Evolutionary conservation across 2,113 vertebrate species (phyloP).

Genomic region (Rhabdomys dilectus): DNA sequence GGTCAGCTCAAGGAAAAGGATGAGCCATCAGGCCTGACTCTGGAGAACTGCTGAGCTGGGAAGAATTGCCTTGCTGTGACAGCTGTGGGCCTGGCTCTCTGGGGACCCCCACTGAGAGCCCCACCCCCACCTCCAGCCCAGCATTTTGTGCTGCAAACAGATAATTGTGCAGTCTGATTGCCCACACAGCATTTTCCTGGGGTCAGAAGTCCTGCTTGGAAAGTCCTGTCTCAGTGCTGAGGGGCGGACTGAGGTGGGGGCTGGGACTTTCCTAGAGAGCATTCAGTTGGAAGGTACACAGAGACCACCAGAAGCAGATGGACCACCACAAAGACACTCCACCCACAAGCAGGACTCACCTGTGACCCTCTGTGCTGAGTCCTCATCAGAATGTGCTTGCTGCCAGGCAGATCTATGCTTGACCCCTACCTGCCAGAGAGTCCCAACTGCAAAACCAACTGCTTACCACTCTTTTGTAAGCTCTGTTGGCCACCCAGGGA

Average conservation of each 20-base stretch:
- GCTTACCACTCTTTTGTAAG: not conserved
- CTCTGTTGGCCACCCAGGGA: not conserved
- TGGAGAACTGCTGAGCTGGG: not conserved
- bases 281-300: not conserved
- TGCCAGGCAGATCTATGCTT: fast-evolving
- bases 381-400: not conserved
- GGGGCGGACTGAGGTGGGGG: too few relatives aligned
- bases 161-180: not conserved
- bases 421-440: not conserved
- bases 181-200: not conserved
- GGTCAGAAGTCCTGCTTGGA: fast-evolving
- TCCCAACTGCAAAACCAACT: not conserved
- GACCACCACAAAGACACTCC: not conserved
- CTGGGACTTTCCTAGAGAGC: not conserved
- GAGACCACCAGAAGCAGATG: not conserved
- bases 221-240: not conserved
- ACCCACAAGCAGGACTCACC: fast-evolving
- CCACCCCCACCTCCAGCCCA: fast-evolving
- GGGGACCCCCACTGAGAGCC: not conserved
- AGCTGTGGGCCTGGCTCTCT: not conserved
- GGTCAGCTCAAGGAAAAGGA: not conserved
- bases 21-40: not conserved
- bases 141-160: not conserved
- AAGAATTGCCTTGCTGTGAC: not conserved
- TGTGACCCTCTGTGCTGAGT: fast-evolving